Conservation (phyloP, 2,797 vertebrate genomes). For the Glyptemys insculpta region DNA sequence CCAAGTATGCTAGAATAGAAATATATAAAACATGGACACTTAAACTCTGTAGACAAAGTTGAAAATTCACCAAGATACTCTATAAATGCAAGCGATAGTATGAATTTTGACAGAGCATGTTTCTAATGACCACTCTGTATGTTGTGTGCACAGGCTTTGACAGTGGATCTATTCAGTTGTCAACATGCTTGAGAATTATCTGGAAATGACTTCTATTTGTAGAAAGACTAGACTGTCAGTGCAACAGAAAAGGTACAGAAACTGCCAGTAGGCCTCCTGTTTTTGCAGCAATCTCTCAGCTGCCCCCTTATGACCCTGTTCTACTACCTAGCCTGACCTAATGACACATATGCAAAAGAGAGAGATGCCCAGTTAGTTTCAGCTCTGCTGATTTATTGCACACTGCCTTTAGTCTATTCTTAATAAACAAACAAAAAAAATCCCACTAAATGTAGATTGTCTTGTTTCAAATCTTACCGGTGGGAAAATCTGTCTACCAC, state of each 20-base stretch:
- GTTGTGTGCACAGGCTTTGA: neutral
- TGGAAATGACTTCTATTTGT: neutral
- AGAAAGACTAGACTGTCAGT: neutral
- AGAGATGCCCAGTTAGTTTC: neutral
- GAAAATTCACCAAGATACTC: neutral
- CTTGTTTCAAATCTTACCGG: neutral
- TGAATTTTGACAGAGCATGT: neutral
- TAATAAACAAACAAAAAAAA: neutral
- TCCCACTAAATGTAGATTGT: no score
- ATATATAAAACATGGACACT: neutral
- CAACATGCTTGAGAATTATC: neutral
- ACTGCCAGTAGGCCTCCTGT: neutral
- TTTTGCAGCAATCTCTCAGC: neutral
- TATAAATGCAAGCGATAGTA: neutral
- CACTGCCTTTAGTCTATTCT: neutral
- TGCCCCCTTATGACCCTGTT: neutral
- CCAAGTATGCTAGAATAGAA: neutral
- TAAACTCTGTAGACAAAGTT: constrained; percentile 20
- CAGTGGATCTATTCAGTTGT: neutral
- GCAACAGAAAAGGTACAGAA: neutral
- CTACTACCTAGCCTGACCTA: neutral
- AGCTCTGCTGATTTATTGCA: neutral
- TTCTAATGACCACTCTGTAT: no score
- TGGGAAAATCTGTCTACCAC: neutral
- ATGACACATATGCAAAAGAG: neutral